These are phyloP conservation scores for Tinea semifulvella DNA, from an alignment of 2,888 invertebrate genomes.

Conservation along the genomic window DNA sequence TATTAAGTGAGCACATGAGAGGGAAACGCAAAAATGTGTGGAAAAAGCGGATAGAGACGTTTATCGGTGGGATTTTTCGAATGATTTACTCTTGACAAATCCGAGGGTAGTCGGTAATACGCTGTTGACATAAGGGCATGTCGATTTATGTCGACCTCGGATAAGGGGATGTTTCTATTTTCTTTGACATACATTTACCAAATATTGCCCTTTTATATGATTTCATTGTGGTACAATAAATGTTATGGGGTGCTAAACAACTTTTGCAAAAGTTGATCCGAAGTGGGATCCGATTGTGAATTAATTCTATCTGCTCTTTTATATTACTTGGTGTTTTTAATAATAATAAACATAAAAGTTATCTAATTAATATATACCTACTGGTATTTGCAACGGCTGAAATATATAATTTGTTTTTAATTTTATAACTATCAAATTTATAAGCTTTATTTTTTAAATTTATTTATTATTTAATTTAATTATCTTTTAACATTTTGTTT, in stretches of 20 bases:
- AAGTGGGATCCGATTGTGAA: too few species aligned
- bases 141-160: slow-evolving; percentile 52
- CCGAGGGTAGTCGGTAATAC: slow-evolving; percentile 55
- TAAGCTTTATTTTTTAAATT: too few species aligned
- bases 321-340: too few species aligned
- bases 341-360: too few species aligned
- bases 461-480: too few species aligned
- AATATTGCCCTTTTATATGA: slow-evolving; percentile 8
- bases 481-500: too few species aligned
- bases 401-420: too few species aligned
- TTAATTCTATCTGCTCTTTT: too few species aligned
- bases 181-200: slow-evolving; percentile 1
- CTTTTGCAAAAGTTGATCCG: too few species aligned
- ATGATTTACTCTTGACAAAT: slow-evolving; percentile 63
- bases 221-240: slow-evolving; percentile 5
- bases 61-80: slow-evolving; percentile 64
- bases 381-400: too few species aligned
- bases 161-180: slow-evolving; percentile 11
- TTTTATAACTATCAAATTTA: too few species aligned
- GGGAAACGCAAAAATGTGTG: slow-evolving; percentile 64
- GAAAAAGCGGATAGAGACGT: slow-evolving; percentile 66
- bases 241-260: background rate
- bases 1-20: slow-evolving; percentile 67
- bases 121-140: slow-evolving; percentile 56
- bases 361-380: too few species aligned